Evolutionary conservation across 1,140 invertebrate genomes (phyloP).

Genomic region (Solen grandis): DNA sequence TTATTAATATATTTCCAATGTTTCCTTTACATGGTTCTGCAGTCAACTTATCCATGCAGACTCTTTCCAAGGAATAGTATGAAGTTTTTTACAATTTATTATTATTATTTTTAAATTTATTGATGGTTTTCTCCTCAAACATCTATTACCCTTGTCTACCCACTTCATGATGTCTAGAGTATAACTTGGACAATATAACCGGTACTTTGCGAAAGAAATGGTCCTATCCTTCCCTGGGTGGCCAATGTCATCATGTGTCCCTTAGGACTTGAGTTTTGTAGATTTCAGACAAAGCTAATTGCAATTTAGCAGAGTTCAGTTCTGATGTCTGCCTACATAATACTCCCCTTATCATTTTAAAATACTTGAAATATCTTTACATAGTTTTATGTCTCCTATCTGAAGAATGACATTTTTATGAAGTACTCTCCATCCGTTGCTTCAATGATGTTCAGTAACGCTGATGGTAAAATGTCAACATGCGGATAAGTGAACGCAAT

Average conservation of each 20-base stretch:
- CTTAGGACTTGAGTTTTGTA: too few relatives aligned
- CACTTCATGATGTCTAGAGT: not conserved
- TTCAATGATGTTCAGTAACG: too few relatives aligned
- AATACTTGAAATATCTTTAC: too few relatives aligned
- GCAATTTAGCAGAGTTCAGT: too few relatives aligned
- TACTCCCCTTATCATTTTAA: too few relatives aligned
- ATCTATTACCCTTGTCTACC: conserved; percentile 23
- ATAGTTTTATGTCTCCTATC: too few relatives aligned
- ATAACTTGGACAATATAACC: conserved; percentile 15
- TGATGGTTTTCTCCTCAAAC: conserved; percentile 38
- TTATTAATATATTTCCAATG: conserved; percentile 6
- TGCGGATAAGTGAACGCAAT: too few relatives aligned
- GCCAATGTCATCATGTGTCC: conserved; percentile 15
- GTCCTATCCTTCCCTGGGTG: conserved; percentile 9
- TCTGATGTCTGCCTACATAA: too few relatives aligned
- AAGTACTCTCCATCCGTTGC: too few relatives aligned
- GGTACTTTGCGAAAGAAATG: not conserved
- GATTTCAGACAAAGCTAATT: too few relatives aligned
- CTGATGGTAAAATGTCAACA: too few relatives aligned
- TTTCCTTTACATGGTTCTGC: conserved; percentile 17
- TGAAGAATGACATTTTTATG: too few relatives aligned
- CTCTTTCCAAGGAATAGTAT: conserved; percentile 23
- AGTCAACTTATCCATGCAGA: conserved; percentile 43
- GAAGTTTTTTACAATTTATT: conserved; percentile 22
- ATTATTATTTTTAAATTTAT: conserved; percentile 4